phyloP scores from a whole-genome alignment of 2,113 vertebrate genomes.

The Symphodus melops region DNA sequence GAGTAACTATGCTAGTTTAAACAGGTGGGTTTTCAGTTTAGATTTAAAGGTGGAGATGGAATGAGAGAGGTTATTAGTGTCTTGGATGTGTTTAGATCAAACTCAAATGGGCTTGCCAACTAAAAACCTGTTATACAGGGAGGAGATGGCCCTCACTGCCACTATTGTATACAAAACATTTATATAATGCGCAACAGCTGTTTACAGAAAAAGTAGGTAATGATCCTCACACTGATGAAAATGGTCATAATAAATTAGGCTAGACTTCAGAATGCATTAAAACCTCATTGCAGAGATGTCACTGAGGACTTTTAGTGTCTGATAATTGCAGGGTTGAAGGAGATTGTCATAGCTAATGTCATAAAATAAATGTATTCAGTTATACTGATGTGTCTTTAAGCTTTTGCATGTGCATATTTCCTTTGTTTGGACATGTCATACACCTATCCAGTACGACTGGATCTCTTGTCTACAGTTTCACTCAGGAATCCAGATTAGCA shows the following conservation, averaged over 20 bases:
- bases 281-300: constrained; percentile 18
- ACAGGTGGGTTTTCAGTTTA: too few relatives aligned
- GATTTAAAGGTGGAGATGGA: too few relatives aligned
- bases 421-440: neutral
- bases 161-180: neutral
- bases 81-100: neutral
- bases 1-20: too few relatives aligned
- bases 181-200: neutral
- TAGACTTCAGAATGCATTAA: neutral
- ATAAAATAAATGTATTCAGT: neutral
- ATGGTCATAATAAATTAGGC: neutral
- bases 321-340: neutral
- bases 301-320: neutral
- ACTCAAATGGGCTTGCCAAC: neutral
- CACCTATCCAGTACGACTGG: constrained; percentile 27
- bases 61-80: neutral
- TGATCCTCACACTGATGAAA: too few relatives aligned
- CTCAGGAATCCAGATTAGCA: constrained; percentile 40
- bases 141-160: neutral
- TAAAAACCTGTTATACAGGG: constrained; percentile 33
- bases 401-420: constrained; percentile 1
- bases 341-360: neutral
- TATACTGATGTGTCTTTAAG: neutral
- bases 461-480: constrained; percentile 45
- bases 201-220: neutral